Percentiles rank a stretch among this genome's conserved stretches.
Conservation (phyloP, 2,888 invertebrate species). For the Drosophila mayaguana region DNA sequence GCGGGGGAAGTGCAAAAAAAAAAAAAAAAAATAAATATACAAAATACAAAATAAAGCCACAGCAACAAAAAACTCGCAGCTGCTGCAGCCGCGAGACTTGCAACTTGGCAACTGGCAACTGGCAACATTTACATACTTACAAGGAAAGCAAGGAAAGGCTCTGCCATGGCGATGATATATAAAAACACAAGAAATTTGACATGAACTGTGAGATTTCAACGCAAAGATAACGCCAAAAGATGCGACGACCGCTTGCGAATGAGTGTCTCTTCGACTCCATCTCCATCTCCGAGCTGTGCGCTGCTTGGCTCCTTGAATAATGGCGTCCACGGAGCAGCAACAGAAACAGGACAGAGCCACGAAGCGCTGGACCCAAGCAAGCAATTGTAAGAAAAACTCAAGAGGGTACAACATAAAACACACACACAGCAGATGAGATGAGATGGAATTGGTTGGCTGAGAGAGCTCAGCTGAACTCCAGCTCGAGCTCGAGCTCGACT, state of each 20-base stretch:
- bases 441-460: constrained; percentile 34
- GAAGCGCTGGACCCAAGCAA: constrained; percentile 64
- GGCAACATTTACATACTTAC: constrained; percentile 78
- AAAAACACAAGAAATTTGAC: constrained; percentile 81
- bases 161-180: constrained; percentile 75
- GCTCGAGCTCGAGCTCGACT: constrained; percentile 15
- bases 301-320: constrained; percentile 80
- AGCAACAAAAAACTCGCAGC: constrained; percentile 51
- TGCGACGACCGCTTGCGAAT: constrained; percentile 77
- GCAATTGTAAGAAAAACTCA: constrained; percentile 80
- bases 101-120: constrained; percentile 9
- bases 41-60: too few species aligned
- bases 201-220: constrained; percentile 80
- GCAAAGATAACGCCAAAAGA: constrained; percentile 78
- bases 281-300: constrained; percentile 22
- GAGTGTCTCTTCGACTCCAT: constrained; percentile 20
- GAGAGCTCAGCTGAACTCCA: constrained; percentile 25
- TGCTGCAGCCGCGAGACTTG: constrained; percentile 51
- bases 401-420: constrained; percentile 72
- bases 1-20: constrained; percentile 55
- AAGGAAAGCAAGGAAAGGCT: constrained; percentile 70
- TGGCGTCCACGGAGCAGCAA: constrained; percentile 69
- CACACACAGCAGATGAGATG: constrained; percentile 62
- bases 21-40: neutral
- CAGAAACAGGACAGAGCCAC: constrained; percentile 52